Evolutionary conservation across 2,113 vertebrate genomes (phyloP).

Genomic region (Meriones unguiculatus): DNA sequence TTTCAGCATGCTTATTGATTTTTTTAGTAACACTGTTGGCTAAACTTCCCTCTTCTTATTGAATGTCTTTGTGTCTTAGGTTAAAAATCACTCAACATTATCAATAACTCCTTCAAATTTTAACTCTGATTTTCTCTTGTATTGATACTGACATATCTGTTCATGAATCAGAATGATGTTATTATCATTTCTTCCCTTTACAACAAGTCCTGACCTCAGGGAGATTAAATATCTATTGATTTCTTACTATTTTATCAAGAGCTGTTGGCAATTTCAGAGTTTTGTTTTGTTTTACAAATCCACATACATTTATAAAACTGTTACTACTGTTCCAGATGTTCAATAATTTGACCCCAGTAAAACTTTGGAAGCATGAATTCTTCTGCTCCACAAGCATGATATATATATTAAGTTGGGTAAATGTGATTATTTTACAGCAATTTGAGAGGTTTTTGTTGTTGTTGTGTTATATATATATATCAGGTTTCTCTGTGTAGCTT

Average conservation of each 20-base stretch:
- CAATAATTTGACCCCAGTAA: neutral
- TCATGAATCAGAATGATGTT: neutral
- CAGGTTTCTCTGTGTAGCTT: too few species aligned
- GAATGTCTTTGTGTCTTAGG: neutral
- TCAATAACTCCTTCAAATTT: neutral
- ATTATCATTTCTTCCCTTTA: neutral
- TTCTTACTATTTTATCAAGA: neutral
- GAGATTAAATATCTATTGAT: neutral
- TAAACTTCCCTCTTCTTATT: neutral
- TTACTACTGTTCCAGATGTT: neutral
- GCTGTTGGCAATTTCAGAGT: neutral
- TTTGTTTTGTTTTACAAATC: neutral
- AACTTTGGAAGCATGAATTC: neutral
- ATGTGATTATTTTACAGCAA: neutral
- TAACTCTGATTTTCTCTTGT: neutral
- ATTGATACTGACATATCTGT: neutral
- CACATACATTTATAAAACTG: neutral
- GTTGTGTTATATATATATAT: too few species aligned
- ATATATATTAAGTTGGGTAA: neutral
- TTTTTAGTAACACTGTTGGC: neutral
- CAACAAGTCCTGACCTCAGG: neutral
- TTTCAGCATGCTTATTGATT: neutral
- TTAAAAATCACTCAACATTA: neutral
- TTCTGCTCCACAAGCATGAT: neutral
- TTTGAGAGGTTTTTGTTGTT: neutral